Conservation (phyloP, 2,113 vertebrate species). For the Tychaedon coryphoeus region DNA sequence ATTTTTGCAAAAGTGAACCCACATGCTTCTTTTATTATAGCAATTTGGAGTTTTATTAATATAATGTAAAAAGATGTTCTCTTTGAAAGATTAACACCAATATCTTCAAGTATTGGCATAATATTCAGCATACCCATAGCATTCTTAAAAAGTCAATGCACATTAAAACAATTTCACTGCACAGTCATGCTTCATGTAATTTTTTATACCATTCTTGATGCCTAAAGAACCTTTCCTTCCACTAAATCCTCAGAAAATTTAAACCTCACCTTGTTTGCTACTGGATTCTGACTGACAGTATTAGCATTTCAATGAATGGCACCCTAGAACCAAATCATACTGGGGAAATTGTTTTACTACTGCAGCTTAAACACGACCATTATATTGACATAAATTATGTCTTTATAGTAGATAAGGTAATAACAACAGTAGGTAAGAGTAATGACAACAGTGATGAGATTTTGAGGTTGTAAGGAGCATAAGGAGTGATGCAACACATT, state of each 20-base stretch:
- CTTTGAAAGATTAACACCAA: not conserved
- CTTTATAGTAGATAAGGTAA: not conserved
- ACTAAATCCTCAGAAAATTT: not conserved
- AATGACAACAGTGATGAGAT: not conserved
- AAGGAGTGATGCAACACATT: not conserved
- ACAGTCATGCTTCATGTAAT: not conserved
- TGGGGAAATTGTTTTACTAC: not conserved
- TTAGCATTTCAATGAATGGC: not conserved
- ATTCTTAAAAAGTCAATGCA: not conserved
- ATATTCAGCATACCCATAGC: not conserved
- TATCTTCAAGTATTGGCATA: not conserved
- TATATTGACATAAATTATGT: not conserved
- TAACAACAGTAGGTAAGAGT: not conserved
- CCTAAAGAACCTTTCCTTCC: not conserved
- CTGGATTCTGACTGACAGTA: not conserved
- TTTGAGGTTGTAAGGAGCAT: not conserved
- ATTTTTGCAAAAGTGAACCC: not conserved
- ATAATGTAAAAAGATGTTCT: not conserved
- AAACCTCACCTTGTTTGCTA: not conserved
- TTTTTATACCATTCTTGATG: not conserved
- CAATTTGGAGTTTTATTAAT: not conserved
- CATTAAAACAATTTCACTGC: not conserved
- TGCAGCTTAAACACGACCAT: not conserved
- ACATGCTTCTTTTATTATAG: not conserved
- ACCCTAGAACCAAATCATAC: not conserved